Conservation (phyloP, 2,888 invertebrate species). For the Prostheceraeus crozeri region DNA sequence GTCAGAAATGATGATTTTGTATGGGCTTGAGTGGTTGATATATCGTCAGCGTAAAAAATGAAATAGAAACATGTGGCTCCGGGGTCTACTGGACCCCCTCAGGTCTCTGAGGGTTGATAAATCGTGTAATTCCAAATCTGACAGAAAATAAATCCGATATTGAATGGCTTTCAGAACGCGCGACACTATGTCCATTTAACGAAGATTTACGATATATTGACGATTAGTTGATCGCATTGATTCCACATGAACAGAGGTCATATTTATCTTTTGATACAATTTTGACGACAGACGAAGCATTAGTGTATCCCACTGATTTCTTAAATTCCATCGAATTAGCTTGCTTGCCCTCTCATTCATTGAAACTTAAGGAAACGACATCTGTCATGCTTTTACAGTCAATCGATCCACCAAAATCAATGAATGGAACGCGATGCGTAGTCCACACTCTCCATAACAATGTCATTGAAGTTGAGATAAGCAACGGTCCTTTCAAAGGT, state of each 20-base stretch:
- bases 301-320: slow-evolving; percentile 39
- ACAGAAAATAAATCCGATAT: too few relatives aligned
- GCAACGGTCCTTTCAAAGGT: slow-evolving; percentile 30
- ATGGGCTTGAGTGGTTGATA: too few relatives aligned
- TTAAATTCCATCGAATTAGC: slow-evolving; percentile 39
- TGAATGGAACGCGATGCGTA: slow-evolving; percentile 40
- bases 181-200: too few relatives aligned
- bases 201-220: too few relatives aligned
- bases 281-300: slow-evolving; percentile 32
- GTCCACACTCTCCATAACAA: slow-evolving; percentile 29
- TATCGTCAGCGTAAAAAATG: too few relatives aligned
- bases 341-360: slow-evolving; percentile 39
- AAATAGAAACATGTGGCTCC: too few relatives aligned
- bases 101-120: too few relatives aligned
- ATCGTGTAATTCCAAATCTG: too few relatives aligned
- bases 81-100: too few relatives aligned
- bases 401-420: slow-evolving; percentile 36
- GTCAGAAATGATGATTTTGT: too few relatives aligned
- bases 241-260: too few relatives aligned
- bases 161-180: slow-evolving; percentile 41
- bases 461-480: slow-evolving; percentile 32
- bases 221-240: too few relatives aligned
- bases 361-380: slow-evolving; percentile 36
- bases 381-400: slow-evolving; percentile 40
- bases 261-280: slow-evolving; percentile 36